phyloP scores from a whole-genome alignment of 1,140 invertebrate genomes.

The Tetraneura akinire region DNA sequence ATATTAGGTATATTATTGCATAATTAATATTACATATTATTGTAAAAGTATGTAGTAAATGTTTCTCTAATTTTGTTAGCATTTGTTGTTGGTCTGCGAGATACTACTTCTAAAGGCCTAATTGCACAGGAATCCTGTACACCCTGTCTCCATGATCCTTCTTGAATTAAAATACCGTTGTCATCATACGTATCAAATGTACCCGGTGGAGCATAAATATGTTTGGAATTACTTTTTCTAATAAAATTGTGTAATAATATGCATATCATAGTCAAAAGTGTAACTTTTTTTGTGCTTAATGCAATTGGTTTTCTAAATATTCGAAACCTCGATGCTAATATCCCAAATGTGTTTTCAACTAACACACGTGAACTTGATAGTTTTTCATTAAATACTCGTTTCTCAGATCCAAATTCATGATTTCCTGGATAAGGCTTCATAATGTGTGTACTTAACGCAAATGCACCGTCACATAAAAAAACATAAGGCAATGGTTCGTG shows the following conservation, averaged over 20 bases:
- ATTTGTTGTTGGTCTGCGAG: not conserved
- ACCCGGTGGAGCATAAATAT: not conserved
- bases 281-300: conserved; percentile 55
- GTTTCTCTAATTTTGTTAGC: not conserved
- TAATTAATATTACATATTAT: conserved; percentile 1
- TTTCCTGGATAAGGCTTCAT: conserved; percentile 61
- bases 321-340: conserved; percentile 59
- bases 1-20: too few species aligned
- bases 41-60: conserved; percentile 10
- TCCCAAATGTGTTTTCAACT: conserved; percentile 64
- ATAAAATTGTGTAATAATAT: conserved; percentile 48
- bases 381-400: conserved; percentile 59
- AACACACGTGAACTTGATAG: conserved; percentile 59
- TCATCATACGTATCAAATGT: conserved; percentile 1
- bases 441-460: conserved; percentile 59
- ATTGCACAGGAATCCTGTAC: not conserved
- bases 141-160: not conserved
- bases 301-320: conserved; percentile 58
- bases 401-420: conserved; percentile 58
- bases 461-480: conserved; percentile 62
- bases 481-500: conserved; percentile 30
- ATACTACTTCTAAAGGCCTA: not conserved
- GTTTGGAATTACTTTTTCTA: not conserved
- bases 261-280: conserved; percentile 56
- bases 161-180: not conserved